phyloP scores from a whole-genome alignment of 2,888 invertebrate species.

The Tiphia femorata region DNA sequence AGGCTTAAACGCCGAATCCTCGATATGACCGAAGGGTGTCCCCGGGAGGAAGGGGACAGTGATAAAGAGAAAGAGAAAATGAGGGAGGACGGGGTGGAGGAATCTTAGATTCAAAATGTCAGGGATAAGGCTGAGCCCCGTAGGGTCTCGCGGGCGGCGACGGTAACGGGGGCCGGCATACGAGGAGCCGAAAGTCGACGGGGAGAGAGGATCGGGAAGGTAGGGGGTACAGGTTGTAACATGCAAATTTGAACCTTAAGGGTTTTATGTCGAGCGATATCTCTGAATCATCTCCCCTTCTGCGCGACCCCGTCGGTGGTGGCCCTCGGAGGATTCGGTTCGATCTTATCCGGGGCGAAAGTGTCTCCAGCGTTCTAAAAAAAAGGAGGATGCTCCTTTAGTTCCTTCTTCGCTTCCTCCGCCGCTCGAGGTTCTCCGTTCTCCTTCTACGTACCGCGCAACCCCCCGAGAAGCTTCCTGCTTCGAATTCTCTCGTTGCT shows the following conservation, averaged over 20 bases:
- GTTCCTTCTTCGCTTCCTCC: constrained; percentile 15
- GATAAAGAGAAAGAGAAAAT: neutral
- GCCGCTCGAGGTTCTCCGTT: too few relatives aligned
- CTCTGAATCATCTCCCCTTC: constrained; percentile 63
- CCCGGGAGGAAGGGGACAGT: neutral
- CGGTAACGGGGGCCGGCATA: constrained; percentile 16
- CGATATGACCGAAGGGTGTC: constrained; percentile 59
- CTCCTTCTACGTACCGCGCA: constrained; percentile 15
- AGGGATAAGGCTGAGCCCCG: constrained; percentile 56
- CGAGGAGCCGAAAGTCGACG: constrained; percentile 38
- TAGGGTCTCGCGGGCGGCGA: constrained; percentile 26
- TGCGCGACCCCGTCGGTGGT: constrained; percentile 39
- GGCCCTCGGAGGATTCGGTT: constrained; percentile 51
- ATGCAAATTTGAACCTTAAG: constrained; percentile 68
- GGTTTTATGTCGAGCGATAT: constrained; percentile 68
- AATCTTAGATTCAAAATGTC: constrained; percentile 64
- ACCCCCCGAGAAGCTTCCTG: too few relatives aligned
- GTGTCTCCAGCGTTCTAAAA: constrained; percentile 43
- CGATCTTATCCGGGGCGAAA: constrained; percentile 63
- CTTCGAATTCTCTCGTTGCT: too few relatives aligned
- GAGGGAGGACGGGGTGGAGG: constrained; percentile 1
- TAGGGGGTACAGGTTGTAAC: constrained; percentile 60
- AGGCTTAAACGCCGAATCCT: constrained; percentile 57
- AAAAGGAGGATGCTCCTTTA: constrained; percentile 26
- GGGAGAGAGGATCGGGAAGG: constrained; percentile 40